Conservation (phyloP, 2,888 invertebrate genomes). For the Conus canariensis region DNA sequence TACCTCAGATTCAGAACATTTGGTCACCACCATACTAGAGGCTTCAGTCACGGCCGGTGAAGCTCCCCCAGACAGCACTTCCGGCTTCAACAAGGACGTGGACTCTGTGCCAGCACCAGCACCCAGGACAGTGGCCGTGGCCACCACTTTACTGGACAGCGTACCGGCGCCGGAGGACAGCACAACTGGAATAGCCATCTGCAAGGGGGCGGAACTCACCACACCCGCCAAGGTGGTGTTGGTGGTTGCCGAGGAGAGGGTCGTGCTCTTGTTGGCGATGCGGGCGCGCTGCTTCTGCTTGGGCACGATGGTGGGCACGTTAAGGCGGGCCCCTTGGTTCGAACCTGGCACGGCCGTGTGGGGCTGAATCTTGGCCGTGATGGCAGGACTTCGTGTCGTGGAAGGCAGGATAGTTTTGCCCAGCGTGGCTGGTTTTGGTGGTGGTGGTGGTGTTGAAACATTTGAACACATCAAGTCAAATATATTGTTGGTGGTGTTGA, state of each 20-base stretch:
- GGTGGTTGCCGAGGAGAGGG: constrained; percentile 1
- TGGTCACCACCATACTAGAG: no score
- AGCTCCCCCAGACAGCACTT: no score
- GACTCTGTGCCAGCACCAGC: no score
- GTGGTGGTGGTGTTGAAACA: no score
- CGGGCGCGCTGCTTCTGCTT: constrained; percentile 36
- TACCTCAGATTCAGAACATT: no score
- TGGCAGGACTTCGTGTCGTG: constrained; percentile 57
- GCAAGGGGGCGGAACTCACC: background rate
- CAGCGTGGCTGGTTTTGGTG: constrained; percentile 11
- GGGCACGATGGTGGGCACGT: constrained; percentile 35
- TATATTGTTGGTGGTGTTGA: no score
- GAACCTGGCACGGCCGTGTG: constrained; percentile 46
- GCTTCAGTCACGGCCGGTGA: no score
- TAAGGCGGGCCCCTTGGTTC: constrained; percentile 51
- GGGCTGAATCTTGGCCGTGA: constrained; percentile 70
- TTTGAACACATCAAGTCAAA: background rate
- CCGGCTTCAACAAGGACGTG: no score
- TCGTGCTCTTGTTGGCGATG: constrained; percentile 46
- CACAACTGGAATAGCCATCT: no score
- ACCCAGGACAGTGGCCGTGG: no score
- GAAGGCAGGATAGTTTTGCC: constrained; percentile 69
- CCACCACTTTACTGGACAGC: no score
- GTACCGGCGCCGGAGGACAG: no score
- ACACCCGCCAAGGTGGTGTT: background rate